Evolutionary conservation across 1,140 invertebrate species (phyloP).

Genomic region (Sinonovacula constricta): DNA sequence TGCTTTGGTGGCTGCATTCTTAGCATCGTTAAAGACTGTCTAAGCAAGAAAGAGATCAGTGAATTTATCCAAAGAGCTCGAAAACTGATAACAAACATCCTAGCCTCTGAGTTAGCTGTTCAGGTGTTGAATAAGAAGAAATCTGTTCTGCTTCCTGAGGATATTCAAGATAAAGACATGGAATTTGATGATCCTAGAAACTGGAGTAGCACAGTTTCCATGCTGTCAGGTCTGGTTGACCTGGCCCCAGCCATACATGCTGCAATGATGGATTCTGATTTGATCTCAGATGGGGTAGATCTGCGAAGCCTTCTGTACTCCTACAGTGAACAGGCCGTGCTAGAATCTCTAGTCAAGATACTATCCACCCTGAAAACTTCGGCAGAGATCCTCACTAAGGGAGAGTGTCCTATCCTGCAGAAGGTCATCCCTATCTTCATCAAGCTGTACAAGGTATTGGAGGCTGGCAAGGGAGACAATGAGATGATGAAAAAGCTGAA

Average conservation of each 20-base stretch:
- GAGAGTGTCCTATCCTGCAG: slow-evolving; percentile 30
- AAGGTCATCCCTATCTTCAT: slow-evolving; percentile 49
- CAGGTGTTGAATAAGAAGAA: slow-evolving; percentile 31
- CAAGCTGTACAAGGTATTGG: slow-evolving; percentile 39
- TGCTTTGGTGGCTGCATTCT: slow-evolving; percentile 48
- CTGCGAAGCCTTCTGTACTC: slow-evolving; percentile 16
- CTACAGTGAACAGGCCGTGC: slow-evolving; percentile 11
- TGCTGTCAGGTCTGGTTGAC: slow-evolving; percentile 13
- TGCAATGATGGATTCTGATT: slow-evolving; percentile 38
- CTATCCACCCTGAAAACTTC: slow-evolving; percentile 38
- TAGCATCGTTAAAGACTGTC: slow-evolving; percentile 18
- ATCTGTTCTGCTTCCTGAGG: slow-evolving; percentile 5
- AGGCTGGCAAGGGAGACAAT: slow-evolving; percentile 19
- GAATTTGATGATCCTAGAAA: neutral
- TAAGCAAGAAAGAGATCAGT: slow-evolving; percentile 5
- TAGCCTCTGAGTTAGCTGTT: neutral
- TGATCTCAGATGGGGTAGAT: slow-evolving; percentile 35
- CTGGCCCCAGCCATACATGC: slow-evolving; percentile 26
- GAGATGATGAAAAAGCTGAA: slow-evolving; percentile 32
- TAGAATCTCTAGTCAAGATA: slow-evolving; percentile 34
- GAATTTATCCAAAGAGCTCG: neutral
- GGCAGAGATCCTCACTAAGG: slow-evolving; percentile 25
- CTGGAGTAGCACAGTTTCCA: slow-evolving; percentile 24
- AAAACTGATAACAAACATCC: neutral
- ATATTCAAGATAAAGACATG: neutral